Evolutionary conservation across 2,797 vertebrate genomes (phyloP).

Genomic region (Sebastes glaucus): DNA sequence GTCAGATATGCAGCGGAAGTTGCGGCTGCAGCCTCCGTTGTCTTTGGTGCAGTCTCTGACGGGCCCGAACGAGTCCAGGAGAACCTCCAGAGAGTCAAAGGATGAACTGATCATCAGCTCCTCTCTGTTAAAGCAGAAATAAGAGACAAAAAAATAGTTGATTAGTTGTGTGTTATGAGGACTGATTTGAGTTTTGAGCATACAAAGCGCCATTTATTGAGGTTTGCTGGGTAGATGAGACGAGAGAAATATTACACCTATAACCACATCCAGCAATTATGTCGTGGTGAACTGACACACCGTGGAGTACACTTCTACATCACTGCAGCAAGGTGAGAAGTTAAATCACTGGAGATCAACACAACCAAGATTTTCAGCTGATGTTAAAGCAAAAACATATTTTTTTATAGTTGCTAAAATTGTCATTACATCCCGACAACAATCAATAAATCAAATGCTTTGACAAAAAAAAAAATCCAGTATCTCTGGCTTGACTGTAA

Average conservation of each 20-base stretch:
- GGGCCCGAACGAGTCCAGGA: slow-evolving; percentile 96
- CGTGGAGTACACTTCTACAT: too few species aligned
- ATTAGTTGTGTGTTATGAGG: not conserved
- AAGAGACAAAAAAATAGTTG: not conserved
- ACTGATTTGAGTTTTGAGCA: not conserved
- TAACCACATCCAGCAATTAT: not conserved
- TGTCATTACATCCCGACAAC: too few species aligned
- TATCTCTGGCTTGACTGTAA: too few species aligned
- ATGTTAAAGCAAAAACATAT: too few species aligned
- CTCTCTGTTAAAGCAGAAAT: slow-evolving; percentile 82
- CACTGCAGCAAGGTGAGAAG: not conserved
- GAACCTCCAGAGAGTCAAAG: slow-evolving; percentile 97
- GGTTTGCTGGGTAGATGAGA: not conserved
- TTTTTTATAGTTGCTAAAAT: not conserved
- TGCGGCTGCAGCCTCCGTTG: slow-evolving; percentile 97
- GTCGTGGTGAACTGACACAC: not conserved
- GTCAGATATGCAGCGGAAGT: slow-evolving; percentile 97
- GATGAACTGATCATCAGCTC: slow-evolving; percentile 99
- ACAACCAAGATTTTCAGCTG: too few species aligned
- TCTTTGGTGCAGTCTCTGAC: slow-evolving; percentile 97
- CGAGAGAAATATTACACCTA: not conserved
- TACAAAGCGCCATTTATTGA: not conserved
- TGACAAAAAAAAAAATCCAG: too few species aligned
- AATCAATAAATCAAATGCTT: too few species aligned
- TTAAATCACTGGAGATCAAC: too few species aligned